Evolutionary conservation across 2,797 vertebrate genomes (phyloP).

Genomic region (Cyclopterus lumpus): DNA sequence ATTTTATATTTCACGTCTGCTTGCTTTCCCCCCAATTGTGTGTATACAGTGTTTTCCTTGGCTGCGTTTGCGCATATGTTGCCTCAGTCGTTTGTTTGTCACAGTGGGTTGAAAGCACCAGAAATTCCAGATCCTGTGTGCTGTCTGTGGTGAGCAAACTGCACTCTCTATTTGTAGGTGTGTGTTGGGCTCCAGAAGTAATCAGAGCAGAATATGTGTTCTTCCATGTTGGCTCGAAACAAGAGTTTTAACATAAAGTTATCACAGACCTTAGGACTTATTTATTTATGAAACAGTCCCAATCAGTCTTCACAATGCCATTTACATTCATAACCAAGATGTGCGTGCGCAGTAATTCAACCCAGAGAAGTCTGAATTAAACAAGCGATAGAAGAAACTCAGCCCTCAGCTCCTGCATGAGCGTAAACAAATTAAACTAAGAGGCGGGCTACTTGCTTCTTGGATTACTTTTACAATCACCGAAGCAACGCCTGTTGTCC

Average conservation of each 20-base stretch:
- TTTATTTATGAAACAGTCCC: not conserved
- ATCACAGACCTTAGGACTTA: slow-evolving; percentile 1
- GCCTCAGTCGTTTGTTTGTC: slow-evolving; percentile 58
- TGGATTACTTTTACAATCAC: not conserved
- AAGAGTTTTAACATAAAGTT: not conserved
- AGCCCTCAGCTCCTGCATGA: slow-evolving; percentile 17
- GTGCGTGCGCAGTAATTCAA: slow-evolving; percentile 5
- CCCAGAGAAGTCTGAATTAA: slow-evolving; percentile 34
- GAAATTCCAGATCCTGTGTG: slow-evolving; percentile 55
- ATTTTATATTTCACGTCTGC: slow-evolving; percentile 22
- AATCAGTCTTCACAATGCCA: not conserved
- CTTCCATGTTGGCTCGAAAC: not conserved
- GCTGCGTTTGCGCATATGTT: slow-evolving; percentile 76
- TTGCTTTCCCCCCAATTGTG: slow-evolving; percentile 8
- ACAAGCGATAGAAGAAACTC: slow-evolving; percentile 23
- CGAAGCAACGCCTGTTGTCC: slow-evolving; percentile 6
- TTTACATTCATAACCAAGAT: slow-evolving; percentile 3
- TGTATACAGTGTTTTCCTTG: slow-evolving; percentile 44
- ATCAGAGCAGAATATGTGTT: not conserved
- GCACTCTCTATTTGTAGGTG: not conserved
- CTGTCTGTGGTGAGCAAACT: not conserved
- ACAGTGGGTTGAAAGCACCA: slow-evolving; percentile 50
- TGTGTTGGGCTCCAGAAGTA: not conserved
- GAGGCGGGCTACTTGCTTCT: not conserved
- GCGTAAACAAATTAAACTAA: slow-evolving; percentile 35